These are phyloP conservation scores for Psittacula cyanocephala DNA, from an alignment of 2,113 vertebrate genomes.

Conservation along the genomic window DNA sequence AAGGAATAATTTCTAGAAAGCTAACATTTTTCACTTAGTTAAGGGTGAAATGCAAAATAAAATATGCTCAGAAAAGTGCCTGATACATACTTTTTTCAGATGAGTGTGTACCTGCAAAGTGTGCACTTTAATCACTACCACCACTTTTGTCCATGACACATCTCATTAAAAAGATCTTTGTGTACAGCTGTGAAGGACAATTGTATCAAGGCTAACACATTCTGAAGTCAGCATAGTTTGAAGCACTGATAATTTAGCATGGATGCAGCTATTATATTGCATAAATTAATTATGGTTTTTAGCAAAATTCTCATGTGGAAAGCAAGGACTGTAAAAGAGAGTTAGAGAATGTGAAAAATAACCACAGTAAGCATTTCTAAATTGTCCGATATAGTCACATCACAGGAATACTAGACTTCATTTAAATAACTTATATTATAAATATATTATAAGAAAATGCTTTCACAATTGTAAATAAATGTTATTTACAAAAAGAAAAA, in stretches of 20 bases:
- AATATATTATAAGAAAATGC: neutral
- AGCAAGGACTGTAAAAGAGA: neutral
- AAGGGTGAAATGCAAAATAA: neutral
- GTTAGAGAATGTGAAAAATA: neutral
- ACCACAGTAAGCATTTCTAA: neutral
- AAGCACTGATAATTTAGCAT: neutral
- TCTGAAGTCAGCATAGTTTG: neutral
- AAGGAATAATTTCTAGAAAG: neutral
- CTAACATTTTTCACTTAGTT: neutral
- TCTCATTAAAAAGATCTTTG: neutral
- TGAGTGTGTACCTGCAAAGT: neutral
- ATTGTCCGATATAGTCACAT: neutral
- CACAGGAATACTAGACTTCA: neutral
- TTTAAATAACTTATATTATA: neutral
- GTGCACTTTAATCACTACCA: neutral
- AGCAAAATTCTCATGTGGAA: neutral
- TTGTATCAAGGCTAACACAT: neutral
- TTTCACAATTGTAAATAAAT: neutral
- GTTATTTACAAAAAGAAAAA: neutral
- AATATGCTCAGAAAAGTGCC: neutral
- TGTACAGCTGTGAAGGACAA: neutral
- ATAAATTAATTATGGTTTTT: slow-evolving; percentile 39
- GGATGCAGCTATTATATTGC: neutral
- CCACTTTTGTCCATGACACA: neutral
- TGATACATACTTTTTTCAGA: neutral